Evolutionary conservation across 2,113 vertebrate species (phyloP), one percentile per base, ranked within the genome.

Genomic region (Asarcornis scutulata): DNA sequence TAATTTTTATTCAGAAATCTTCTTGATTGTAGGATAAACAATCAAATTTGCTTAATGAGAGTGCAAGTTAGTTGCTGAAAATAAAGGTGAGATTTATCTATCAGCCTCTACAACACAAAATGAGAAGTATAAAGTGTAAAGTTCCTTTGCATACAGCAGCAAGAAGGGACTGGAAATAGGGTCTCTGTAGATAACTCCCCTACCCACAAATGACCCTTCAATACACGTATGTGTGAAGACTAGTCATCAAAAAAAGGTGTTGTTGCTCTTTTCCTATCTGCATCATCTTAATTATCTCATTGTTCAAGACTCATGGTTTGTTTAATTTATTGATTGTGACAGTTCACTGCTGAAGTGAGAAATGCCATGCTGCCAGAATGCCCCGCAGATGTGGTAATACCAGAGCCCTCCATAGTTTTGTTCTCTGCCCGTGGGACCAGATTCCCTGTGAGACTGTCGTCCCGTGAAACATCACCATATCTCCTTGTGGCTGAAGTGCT

Each of bases 41-140:
- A 96, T 95, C 68, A 97, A 91, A 96, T 94, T 95, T 95, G 53
- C 80, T 73, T 93, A 95, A 84, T 18, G 95, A 96, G 48, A 84
- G 82, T 4, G n/a, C 32, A 68, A 29, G 13, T 32, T 93, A 89
- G 36, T 60, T 97, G 92, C 75, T 86, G 95, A 92, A 97, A 97
- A 87, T 82, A 62, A 73, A 17, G 56, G 88, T 82, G 50, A 95
- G 68, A 94, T 96, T 96, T 97, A 88, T 95, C 26, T 74, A 62
- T n/a, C 42, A 7, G 23, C 9, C 29, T 85, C 52, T 85, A 48
- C 63, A 83, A 18, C 62, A 81, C 34, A 68, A 71, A 86, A 46
- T 38, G 16, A 75, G 78, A 18, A 18, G 20, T 25, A 62, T 13
- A 23, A 52, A 13, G 9, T 9, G 9, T 8, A 15, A 84, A 64